Evolutionary conservation across 2,797 vertebrate species (phyloP), one percentile per base, ranked within the genome.

Genomic region (Antennarius maculatus): DNA sequence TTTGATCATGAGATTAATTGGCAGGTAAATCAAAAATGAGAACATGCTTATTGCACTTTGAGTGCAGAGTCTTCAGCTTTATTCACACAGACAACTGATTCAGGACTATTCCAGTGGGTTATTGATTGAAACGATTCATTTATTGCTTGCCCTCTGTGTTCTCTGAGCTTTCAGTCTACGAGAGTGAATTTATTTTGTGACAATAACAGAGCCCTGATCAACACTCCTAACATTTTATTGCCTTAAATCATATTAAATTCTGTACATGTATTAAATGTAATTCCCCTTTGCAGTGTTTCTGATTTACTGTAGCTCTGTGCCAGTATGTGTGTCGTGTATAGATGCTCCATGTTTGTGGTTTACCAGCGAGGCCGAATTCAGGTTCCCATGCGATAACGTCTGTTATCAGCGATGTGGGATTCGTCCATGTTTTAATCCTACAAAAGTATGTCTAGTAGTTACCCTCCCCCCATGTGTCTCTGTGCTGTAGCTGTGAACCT

Each of bases 181-280:
- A 54, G 15, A 47, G 9, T 48, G 18, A 41, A 17, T 51, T 65
- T 65, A 18, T 63, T 60, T 59, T 61, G 43, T 71, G 50, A 54
- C 42, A 39, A 64, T 63, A 62, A 72, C 53, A n/a, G 60, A 71
- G 70, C 47, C 71, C 55, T 66, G 78, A 82, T 62, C n/a, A 3
- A 60, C 57, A 59, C 43, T 29, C 65, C 56, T 13, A 31, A 17
- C 56, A 12, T 43, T 61, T 53, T 41, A 46, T 10, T 43, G 49
- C 29, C 47, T 69, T 7, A 46, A 18, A 27, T 43, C 28, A 49
- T 41, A 70, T 67, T 58, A 52, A 78, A 77, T 66, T 69, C 51
- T 66, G 73, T 27, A 66, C 57, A 62, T 73, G 61, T 69, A 54
- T 73, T 73, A 80, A 78, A 61, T 76, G 64, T 81, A 68, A 67